Conservation (phyloP, 37 sponge, comb jelly and placozoan genomes). For the Hexactinellida sp. region DNA sequence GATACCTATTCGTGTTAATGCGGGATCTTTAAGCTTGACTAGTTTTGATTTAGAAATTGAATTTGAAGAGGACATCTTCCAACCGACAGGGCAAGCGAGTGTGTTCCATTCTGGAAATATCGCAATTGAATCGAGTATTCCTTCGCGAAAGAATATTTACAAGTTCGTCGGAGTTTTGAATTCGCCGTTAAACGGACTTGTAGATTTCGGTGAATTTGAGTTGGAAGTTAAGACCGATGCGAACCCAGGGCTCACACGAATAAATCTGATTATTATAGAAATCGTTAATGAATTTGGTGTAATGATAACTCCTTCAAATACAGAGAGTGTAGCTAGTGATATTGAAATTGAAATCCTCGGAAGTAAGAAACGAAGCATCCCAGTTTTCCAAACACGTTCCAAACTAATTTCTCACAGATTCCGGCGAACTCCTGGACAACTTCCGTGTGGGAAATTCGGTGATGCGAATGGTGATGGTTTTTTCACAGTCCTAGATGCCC, state of each 20-base stretch:
- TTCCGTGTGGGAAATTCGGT: slow-evolving; percentile 24
- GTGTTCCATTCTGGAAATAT: not conserved
- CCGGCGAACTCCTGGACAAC: not conserved
- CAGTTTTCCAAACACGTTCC: too few relatives aligned
- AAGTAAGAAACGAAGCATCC: not conserved
- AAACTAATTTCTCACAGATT: not conserved
- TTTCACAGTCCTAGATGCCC: slow-evolving; percentile 41
- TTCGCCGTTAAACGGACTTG: not conserved
- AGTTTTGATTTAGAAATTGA: slow-evolving; percentile 34
- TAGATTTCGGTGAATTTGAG: not conserved
- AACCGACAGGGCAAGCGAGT: not conserved
- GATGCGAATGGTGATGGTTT: slow-evolving; percentile 58
- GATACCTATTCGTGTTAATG: slow-evolving; percentile 44
- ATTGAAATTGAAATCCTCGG: not conserved
- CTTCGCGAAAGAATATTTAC: not conserved
- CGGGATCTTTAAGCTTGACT: slow-evolving; percentile 23
- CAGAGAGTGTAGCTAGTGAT: not conserved
- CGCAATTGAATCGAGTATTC: not conserved
- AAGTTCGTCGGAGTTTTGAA: not conserved
- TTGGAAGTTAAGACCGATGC: not conserved
- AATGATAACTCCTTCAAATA: not conserved
- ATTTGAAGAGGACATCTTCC: slow-evolving; percentile 23
- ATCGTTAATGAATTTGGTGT: not conserved
- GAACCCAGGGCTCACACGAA: not conserved
- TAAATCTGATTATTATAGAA: not conserved